Conservation (phyloP, 2,113 vertebrate genomes). For the Pyrgilauda ruficollis region DNA sequence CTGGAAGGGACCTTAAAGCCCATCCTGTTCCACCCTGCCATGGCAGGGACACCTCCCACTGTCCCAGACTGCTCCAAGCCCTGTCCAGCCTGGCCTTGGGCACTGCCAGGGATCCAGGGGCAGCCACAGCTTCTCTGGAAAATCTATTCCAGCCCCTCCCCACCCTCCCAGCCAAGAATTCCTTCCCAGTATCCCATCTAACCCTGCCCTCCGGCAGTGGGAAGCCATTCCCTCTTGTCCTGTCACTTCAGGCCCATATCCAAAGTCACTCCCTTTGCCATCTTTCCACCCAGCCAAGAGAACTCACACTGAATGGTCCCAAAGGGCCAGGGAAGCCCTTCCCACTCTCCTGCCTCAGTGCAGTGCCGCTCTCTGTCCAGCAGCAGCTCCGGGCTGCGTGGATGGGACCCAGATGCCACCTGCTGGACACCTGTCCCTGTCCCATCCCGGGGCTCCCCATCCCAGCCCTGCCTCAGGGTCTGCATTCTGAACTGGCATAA, state of each 20-base stretch:
- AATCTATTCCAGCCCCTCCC: neutral
- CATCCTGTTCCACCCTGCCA: rapidly evolving
- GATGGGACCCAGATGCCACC: slow-evolving; percentile 14
- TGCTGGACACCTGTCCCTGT: neutral
- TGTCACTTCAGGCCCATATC: neutral
- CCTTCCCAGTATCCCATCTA: neutral
- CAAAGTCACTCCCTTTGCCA: neutral
- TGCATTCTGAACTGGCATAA: neutral
- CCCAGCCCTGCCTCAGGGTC: neutral
- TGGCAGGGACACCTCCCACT: neutral
- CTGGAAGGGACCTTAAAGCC: neutral
- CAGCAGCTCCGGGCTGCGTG: rapidly evolving
- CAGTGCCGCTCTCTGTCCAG: rapidly evolving
- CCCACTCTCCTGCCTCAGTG: neutral
- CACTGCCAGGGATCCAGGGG: neutral
- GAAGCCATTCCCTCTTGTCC: neutral
- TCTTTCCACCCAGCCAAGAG: neutral
- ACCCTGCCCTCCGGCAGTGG: neutral
- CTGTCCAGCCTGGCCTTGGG: rapidly evolving
- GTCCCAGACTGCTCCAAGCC: neutral
- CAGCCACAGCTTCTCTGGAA: neutral
- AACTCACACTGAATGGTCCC: rapidly evolving
- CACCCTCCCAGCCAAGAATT: neutral
- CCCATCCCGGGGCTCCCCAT: neutral
- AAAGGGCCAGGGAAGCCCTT: neutral